Conservation (phyloP, 1,140 invertebrate genomes). For the Zaprionus davidi region DNA sequence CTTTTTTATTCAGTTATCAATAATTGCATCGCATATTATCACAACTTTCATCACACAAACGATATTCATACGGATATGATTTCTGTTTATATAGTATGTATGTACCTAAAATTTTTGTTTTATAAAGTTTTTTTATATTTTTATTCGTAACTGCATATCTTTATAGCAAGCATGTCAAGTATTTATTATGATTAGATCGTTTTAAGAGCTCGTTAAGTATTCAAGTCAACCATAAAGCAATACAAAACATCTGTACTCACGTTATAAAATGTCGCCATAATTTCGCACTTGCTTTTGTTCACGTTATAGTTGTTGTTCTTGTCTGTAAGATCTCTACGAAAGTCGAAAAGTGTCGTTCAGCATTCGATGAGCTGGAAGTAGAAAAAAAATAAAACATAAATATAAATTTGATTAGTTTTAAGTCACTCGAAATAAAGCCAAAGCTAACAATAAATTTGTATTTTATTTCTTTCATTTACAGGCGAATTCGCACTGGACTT, state of each 20-base stretch:
- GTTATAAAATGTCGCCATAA: slow-evolving; percentile 55
- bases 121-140: background rate
- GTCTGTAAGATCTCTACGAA: slow-evolving; percentile 16
- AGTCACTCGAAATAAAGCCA: slow-evolving; percentile 17
- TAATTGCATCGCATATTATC: background rate
- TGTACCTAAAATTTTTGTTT: background rate
- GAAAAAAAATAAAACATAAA: slow-evolving; percentile 45
- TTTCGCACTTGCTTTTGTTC: slow-evolving; percentile 11
- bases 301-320: slow-evolving; percentile 17
- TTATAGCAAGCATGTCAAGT: slow-evolving; percentile 7
- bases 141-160: slow-evolving; percentile 58
- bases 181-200: slow-evolving; percentile 4
- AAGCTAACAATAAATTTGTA: slow-evolving; percentile 34
- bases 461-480: slow-evolving; percentile 29
- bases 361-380: slow-evolving; percentile 34
- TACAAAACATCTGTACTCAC: slow-evolving; percentile 49
- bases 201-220: slow-evolving; percentile 52
- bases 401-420: slow-evolving; percentile 36
- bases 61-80: background rate
- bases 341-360: slow-evolving; percentile 20
- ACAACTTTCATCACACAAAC: background rate
- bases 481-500: background rate
- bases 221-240: slow-evolving; percentile 5
- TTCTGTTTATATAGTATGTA: slow-evolving; percentile 11
- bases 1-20: background rate